phyloP scores from a whole-genome alignment of 2,888 invertebrate species.

The Diarsia dahlii region DNA sequence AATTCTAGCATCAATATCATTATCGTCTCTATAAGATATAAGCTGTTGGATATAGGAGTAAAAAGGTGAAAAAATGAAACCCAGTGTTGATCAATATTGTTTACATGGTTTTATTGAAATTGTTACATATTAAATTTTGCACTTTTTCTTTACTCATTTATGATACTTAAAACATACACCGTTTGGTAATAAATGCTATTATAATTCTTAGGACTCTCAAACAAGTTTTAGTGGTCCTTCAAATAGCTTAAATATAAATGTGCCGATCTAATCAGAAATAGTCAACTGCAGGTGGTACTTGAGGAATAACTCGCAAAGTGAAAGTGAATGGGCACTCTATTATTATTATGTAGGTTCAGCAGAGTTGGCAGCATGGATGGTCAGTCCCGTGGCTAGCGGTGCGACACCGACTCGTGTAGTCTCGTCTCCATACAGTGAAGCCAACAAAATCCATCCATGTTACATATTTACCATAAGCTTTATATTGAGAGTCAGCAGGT shows the following conservation, averaged over 20 bases:
- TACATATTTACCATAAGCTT: slow-evolving; percentile 64
- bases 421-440: slow-evolving; percentile 56
- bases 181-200: slow-evolving; percentile 91
- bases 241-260: slow-evolving; percentile 82
- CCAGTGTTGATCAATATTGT: slow-evolving; percentile 84
- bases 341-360: slow-evolving; percentile 68
- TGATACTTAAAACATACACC: slow-evolving; percentile 89
- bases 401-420: slow-evolving; percentile 53
- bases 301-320: slow-evolving; percentile 68
- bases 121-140: slow-evolving; percentile 90
- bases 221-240: slow-evolving; percentile 84
- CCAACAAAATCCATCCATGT: slow-evolving; percentile 67
- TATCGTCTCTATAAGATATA: slow-evolving; percentile 73
- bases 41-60: slow-evolving; percentile 25
- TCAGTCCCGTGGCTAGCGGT: slow-evolving; percentile 63
- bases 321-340: slow-evolving; percentile 72
- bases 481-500: slow-evolving; percentile 78
- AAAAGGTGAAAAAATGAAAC: slow-evolving; percentile 75
- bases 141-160: slow-evolving; percentile 87
- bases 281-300: slow-evolving; percentile 68
- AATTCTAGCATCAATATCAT: slow-evolving; percentile 67
- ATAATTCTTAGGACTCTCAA: slow-evolving; percentile 84
- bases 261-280: slow-evolving; percentile 72
- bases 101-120: slow-evolving; percentile 90
- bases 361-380: slow-evolving; percentile 68